Evolutionary conservation across 2,113 vertebrate species (phyloP), one percentile per base, ranked within the genome.

Genomic region (Phylloscopus trochiloides): DNA sequence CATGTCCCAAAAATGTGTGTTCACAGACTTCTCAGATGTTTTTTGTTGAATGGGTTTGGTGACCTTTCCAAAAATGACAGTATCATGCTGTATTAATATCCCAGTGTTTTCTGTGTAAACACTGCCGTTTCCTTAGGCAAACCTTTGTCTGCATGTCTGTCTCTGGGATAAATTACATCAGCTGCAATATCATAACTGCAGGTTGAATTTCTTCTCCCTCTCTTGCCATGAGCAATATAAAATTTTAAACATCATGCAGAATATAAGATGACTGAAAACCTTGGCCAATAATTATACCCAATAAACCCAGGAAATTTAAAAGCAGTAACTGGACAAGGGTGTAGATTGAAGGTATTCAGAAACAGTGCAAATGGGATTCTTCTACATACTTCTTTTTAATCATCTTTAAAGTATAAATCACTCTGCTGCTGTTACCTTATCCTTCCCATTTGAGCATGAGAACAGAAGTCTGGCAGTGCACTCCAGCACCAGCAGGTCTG

Each of bases 41-140:
- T 94, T 88, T 79, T 79, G 61, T 43, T 48, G 52, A 31, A 20
- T 22, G 45, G 42, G 25, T 48, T 82, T 73, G 36, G 45, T 94
- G 86, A 82, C 81, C 29, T 21, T 86, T 94, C 90, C 81, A 94
- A 82, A 90, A 90, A 66, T 51, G 93, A 91, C 81, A 85, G 8
- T 78, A 54, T 87, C 70, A 50, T 45, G 58, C 77, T 79, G 74
- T 65, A 47, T 84, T 89, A 95, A 87, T 85, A 82, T 54, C 81
- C 79, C 74, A 34, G 28, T 90, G 48, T 94, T 95, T 94, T 92
- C 55, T 82, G 12, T 90, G 58, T 82, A 78, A 95, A 85, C 63
- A 28, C 36, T 66, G 81, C 45, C 17, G 62, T 75, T 90, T 77
- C 42, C 86, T 76, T 58, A 51, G 48, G 86, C 5, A 9, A 89